Percentiles rank a stretch among this genome's conserved stretches.
Conservation (phyloP, 2,113 vertebrate species). For the Polypterus bichir region DNA sequence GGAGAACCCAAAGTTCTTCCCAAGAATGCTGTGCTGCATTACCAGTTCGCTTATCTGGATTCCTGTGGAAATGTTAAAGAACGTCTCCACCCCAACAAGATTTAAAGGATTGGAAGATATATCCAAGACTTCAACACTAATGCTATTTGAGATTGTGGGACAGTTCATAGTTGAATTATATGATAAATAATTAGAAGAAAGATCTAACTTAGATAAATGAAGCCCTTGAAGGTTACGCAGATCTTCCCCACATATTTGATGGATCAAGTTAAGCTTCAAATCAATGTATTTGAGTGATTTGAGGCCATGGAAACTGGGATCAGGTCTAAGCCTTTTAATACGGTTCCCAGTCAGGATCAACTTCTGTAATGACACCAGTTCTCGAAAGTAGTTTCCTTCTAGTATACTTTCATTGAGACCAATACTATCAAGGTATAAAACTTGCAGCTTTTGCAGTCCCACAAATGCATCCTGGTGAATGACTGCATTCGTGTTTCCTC, state of each 20-base stretch:
- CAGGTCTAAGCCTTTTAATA: conserved; percentile 13
- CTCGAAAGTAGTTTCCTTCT: conserved; percentile 16
- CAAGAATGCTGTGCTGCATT: conserved; percentile 15
- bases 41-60: conserved; percentile 12
- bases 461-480: conserved; percentile 17
- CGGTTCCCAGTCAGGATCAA: conserved; percentile 22
- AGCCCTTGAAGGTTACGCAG: conserved; percentile 11
- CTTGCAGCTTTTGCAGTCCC: conserved; percentile 17
- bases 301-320: conserved; percentile 17
- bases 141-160: conserved; percentile 17
- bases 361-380: conserved; percentile 18
- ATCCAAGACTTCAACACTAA: conserved; percentile 20
- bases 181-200: conserved; percentile 17
- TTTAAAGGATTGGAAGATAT: conserved; percentile 21
- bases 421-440: conserved; percentile 17
- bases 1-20: conserved; percentile 19
- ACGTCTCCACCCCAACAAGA: neutral
- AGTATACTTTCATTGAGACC: conserved; percentile 18
- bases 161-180: conserved; percentile 1
- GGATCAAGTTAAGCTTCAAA: conserved; percentile 22
- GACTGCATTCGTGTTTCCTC: conserved; percentile 17
- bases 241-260: conserved; percentile 15
- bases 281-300: conserved; percentile 7
- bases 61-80: conserved; percentile 13
- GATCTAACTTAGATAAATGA: conserved; percentile 18